Evolutionary conservation across 2,888 invertebrate genomes (phyloP).

Genomic region (Cenopis cana): DNA sequence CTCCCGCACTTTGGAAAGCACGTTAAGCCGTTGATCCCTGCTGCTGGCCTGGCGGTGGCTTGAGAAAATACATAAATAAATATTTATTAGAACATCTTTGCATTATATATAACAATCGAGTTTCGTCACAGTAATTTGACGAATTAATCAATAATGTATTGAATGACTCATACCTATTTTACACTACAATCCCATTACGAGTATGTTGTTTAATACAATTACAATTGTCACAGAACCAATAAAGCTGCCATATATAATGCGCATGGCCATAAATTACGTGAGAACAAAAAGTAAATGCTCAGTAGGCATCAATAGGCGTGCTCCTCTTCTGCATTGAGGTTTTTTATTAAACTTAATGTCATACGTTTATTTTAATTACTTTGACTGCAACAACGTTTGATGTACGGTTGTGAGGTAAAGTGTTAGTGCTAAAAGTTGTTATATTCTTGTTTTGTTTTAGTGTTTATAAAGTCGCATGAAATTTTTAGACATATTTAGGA

Average conservation of each 20-base stretch:
- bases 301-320: neutral
- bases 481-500: too few relatives aligned
- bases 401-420: constrained; percentile 11
- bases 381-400: neutral
- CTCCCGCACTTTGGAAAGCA: too few relatives aligned
- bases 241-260: constrained; percentile 9
- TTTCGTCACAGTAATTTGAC: neutral
- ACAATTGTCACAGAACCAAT: constrained; percentile 4
- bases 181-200: neutral
- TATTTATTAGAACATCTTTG: too few relatives aligned
- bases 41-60: too few relatives aligned
- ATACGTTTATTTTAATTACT: constrained; percentile 27
- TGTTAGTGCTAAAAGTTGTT: neutral
- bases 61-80: too few relatives aligned
- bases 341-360: constrained; percentile 18
- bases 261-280: constrained; percentile 21
- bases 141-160: neutral
- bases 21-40: too few relatives aligned
- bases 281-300: constrained; percentile 26
- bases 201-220: neutral
- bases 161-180: neutral
- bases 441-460: too few relatives aligned
- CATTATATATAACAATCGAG: too few relatives aligned
- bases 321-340: neutral
- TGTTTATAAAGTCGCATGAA: too few relatives aligned